These are phyloP conservation scores for Bombyx mandarina DNA, from an alignment of 1,140 invertebrate genomes.

Conservation along the genomic window DNA sequence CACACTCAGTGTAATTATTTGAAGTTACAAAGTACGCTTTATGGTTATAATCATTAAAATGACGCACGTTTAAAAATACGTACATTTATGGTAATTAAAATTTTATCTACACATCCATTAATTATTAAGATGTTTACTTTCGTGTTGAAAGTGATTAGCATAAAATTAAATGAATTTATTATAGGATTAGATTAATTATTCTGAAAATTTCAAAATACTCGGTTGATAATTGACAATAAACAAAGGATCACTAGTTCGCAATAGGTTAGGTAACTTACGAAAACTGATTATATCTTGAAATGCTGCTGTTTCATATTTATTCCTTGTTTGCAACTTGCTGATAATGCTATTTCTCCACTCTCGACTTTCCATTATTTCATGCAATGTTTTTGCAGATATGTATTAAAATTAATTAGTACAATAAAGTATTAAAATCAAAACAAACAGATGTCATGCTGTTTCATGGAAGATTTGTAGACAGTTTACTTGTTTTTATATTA, in stretches of 20 bases:
- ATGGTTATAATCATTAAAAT: too few species aligned
- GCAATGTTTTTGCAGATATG: constrained; percentile 22
- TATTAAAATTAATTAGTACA: constrained; percentile 26
- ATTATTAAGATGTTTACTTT: too few species aligned
- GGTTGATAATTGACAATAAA: constrained; percentile 2
- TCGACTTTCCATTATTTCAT: constrained; percentile 54
- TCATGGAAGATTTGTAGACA: not conserved
- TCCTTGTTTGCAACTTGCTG: constrained; percentile 53
- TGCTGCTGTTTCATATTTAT: constrained; percentile 59
- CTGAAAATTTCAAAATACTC: too few species aligned
- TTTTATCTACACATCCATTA: too few species aligned
- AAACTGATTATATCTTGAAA: constrained; percentile 66
- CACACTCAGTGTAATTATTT: too few species aligned
- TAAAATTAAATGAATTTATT: too few species aligned
- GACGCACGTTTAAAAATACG: too few species aligned
- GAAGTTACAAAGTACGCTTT: too few species aligned
- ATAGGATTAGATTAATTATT: too few species aligned
- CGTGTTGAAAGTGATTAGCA: too few species aligned
- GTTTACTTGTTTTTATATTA: too few species aligned
- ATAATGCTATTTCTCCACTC: constrained; percentile 65
- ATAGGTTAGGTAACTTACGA: constrained; percentile 63
- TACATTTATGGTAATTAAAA: too few species aligned
- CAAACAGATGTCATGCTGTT: constrained; percentile 52
- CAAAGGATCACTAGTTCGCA: constrained; percentile 27
- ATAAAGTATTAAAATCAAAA: constrained; percentile 34